Evolutionary conservation across 2,113 vertebrate genomes (phyloP).

Genomic region (Psettodes erumei): DNA sequence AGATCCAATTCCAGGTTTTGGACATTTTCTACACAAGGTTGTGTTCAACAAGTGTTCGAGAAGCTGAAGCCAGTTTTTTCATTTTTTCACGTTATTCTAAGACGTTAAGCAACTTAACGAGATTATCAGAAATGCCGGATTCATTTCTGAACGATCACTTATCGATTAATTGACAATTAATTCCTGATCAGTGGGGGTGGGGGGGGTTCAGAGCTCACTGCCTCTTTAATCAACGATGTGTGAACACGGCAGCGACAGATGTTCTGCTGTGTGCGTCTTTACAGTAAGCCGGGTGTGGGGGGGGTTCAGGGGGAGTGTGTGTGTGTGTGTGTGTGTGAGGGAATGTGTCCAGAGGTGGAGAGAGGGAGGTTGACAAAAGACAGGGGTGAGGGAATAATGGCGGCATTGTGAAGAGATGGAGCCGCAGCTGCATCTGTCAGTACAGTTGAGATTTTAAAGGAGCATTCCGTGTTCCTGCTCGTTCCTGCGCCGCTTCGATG

Average conservation of each 20-base stretch:
- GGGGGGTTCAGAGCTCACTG: too few relatives aligned
- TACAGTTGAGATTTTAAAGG: constrained; percentile 4
- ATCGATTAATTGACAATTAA: too few relatives aligned
- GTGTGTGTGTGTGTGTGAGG: not conserved
- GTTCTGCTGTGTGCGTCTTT: constrained; percentile 9
- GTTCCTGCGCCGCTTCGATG: too few relatives aligned
- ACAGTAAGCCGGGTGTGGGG: too few relatives aligned
- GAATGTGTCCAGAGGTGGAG: not conserved
- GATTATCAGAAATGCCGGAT: not conserved
- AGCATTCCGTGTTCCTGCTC: not conserved
- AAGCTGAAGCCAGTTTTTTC: too few relatives aligned
- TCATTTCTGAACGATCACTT: not conserved
- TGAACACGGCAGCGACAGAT: constrained; percentile 23
- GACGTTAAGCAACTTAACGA: not conserved
- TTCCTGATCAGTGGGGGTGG: too few relatives aligned
- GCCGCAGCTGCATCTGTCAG: constrained; percentile 44
- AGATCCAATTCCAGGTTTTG: too few relatives aligned
- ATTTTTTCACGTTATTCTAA: too few relatives aligned
- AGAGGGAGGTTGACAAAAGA: not conserved
- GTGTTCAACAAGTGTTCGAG: too few relatives aligned
- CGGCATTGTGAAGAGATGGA: not conserved
- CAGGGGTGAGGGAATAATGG: not conserved
- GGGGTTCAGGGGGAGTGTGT: too few relatives aligned
- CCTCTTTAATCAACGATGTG: constrained; percentile 9
- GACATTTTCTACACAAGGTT: too few relatives aligned